Evolutionary conservation across 92 coral and sea anemone species (phyloP), one percentile per base, ranked within the genome.

Genomic region (Bergia sp.): DNA sequence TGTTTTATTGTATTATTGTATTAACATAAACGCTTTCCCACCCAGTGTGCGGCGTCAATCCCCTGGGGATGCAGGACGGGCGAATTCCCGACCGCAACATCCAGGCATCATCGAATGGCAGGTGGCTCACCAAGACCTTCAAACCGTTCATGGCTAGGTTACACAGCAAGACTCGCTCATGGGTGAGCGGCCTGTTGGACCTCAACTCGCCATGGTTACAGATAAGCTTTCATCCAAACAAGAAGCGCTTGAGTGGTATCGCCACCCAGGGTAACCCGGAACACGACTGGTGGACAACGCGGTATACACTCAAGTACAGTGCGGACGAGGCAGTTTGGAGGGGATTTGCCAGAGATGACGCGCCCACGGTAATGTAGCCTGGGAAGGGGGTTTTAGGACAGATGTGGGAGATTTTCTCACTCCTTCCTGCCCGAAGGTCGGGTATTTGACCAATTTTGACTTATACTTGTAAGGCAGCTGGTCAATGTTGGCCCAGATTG

Each of bases 231-330:
- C 78, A 89, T 10, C 92, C 93, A 45, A 85, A 77, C 57, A 42
- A 77, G 29, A 92, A 89, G 82, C 92, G 91, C 4, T 88, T 94
- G 82, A 92, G 91, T 55, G 89, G 94, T 40, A 71, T 94, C 41
- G 94, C 96, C 16, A 94, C 96, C 21, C 96, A 94, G 81, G 96
- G 94, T 21, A 94, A 82, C 67, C 93, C 94, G 36, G 79, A 77
- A 58, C 90, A 94, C 67, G 90, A 82, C 72, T 94, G 96, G 96
- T 92, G 93, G 92, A 94, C 94, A 1, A 92, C 94, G 23, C 85
- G 88, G 29, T 94, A 88, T 85, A 29, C 64, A 11, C 66, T 94
- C 64, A 76, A 85, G 58, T 73, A 85, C 82, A 90, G 96, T 83
- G 29, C 79, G 61, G 85, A 89, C 67, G 94, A 84, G n/a, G 50